Conservation (phyloP, 2,113 vertebrate genomes). For the Corythoichthys intestinalis region DNA sequence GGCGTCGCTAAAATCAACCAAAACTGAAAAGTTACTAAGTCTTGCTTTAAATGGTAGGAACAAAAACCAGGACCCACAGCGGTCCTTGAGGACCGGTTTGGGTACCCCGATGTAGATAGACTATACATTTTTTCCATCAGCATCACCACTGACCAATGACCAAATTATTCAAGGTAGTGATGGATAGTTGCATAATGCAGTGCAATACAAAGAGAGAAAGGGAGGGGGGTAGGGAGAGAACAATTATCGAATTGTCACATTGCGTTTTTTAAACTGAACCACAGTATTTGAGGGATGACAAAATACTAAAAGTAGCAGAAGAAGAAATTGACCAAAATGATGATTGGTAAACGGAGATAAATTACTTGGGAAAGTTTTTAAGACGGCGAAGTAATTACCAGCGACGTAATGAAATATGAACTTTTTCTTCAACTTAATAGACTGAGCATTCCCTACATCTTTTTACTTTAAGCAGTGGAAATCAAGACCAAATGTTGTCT, state of each 20-base stretch:
- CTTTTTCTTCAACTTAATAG: conserved; percentile 30
- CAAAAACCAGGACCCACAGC: no score
- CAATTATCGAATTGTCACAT: no score
- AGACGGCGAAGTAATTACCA: conserved; percentile 3
- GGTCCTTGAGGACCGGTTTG: no score
- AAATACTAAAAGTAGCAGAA: neutral
- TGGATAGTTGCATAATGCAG: conserved; percentile 31
- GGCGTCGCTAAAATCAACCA: no score
- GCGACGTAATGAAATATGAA: conserved; percentile 28
- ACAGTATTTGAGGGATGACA: no score
- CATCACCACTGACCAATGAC: conserved; percentile 25
- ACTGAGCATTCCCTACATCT: conserved; percentile 27
- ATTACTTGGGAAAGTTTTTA: conserved; percentile 12
- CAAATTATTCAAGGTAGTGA: conserved; percentile 16
- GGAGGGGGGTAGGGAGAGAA: no score
- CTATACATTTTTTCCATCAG: conserved; percentile 40
- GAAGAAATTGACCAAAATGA: conserved; percentile 10
- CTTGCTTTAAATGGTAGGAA: no score
- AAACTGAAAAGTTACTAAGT: no score
- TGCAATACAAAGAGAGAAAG: conserved; percentile 24
- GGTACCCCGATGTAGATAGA: no score
- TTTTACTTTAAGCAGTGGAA: conserved; percentile 41
- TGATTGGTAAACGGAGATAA: conserved; percentile 7
- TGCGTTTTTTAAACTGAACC: no score
- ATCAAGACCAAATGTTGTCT: conserved; percentile 52